phyloP scores from a whole-genome alignment of 2,113 vertebrate genomes.

The Solea senegalensis region DNA sequence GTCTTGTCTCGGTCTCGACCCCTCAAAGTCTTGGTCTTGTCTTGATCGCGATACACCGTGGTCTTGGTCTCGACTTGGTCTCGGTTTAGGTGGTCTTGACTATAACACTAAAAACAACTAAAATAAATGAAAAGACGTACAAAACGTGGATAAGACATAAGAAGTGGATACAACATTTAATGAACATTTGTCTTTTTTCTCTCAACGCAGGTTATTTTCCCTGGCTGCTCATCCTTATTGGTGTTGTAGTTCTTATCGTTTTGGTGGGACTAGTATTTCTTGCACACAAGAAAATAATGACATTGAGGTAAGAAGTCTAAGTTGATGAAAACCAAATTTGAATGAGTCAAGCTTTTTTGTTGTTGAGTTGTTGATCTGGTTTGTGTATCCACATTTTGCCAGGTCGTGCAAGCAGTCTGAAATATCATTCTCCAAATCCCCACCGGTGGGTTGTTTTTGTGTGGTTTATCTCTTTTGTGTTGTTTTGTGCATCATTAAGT shows the following conservation, averaged over 20 bases:
- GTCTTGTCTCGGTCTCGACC: too few species aligned
- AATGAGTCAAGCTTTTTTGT: neutral
- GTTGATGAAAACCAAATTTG: neutral
- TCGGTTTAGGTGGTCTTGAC: too few species aligned
- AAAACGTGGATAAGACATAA: too few species aligned
- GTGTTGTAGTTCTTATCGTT: neutral
- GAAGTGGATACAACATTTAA: too few species aligned
- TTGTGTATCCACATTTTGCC: neutral
- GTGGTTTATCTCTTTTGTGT: neutral
- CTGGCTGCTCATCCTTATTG: neutral
- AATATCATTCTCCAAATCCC: slow-evolving; percentile 28
- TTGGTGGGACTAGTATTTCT: slow-evolving; percentile 24
- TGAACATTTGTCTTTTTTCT: neutral
- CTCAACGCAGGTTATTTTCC: neutral
- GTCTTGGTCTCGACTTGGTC: too few species aligned
- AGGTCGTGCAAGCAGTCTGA: slow-evolving; percentile 27
- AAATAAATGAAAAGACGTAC: too few species aligned
- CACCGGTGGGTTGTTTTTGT: slow-evolving; percentile 39
- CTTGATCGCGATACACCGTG: too few species aligned
- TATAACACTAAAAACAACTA: too few species aligned
- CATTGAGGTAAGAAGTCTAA: slow-evolving; percentile 46
- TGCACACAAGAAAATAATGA: slow-evolving; percentile 17
- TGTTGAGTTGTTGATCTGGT: neutral
- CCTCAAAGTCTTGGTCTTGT: too few species aligned
- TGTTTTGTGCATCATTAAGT: neutral